Conservation (phyloP, 2,113 vertebrate species). For the Amazona guildingii region DNA sequence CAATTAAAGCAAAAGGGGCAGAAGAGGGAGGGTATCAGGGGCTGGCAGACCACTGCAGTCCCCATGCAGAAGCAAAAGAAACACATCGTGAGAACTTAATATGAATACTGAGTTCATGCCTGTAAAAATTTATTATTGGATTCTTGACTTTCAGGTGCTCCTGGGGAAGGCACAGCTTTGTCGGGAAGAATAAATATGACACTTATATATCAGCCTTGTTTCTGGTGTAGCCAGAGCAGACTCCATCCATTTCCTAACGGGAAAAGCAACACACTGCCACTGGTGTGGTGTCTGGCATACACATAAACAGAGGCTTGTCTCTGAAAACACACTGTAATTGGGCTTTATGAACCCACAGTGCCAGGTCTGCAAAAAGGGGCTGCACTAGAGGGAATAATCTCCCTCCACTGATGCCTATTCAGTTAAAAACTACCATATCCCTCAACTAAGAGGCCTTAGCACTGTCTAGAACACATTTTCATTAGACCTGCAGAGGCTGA, state of each 20-base stretch:
- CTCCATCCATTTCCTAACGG: neutral
- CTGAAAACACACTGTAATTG: neutral
- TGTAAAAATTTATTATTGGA: neutral
- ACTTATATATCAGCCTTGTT: neutral
- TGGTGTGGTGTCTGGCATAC: neutral
- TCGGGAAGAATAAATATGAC: neutral
- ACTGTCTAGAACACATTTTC: neutral
- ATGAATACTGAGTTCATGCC: neutral
- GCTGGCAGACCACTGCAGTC: neutral
- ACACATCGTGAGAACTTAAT: neutral
- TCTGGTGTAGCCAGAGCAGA: neutral
- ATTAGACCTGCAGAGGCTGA: neutral
- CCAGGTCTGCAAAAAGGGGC: neutral
- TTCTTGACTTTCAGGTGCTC: neutral
- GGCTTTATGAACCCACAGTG: neutral
- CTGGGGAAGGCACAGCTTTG: neutral
- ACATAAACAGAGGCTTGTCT: neutral
- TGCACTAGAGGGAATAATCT: neutral
- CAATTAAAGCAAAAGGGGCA: neutral
- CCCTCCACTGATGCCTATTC: neutral
- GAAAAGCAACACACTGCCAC: neutral
- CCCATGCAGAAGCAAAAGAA: neutral
- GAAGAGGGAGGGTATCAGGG: neutral
- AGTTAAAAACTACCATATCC: neutral
- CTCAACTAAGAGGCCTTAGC: neutral